Evolutionary conservation across 2,888 invertebrate genomes (phyloP), one percentile per base, ranked within the genome.

Genomic region (Agonopterix subpropinquella): DNA sequence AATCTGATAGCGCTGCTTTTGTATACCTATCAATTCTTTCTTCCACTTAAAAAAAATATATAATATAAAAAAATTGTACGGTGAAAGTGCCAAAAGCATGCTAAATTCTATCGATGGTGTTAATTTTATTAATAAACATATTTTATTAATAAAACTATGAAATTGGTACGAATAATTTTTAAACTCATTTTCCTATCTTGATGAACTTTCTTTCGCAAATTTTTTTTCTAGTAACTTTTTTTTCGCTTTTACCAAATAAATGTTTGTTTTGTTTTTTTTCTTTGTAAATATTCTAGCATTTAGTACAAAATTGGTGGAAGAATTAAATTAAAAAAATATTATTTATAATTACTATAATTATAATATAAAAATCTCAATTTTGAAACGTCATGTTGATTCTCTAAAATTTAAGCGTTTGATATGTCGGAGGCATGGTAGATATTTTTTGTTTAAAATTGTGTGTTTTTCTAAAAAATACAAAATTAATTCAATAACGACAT

Each of bases 241-340:
- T 64, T 56, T 70, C 77, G 82, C 81, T 83, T 84, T 81, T 80
- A 84, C 86, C 85, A 86, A 86, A 85, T 82, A 82, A 75, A 61
- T 56, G 57, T 60, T 64, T 62, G 62, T 65, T 64, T 70, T 65
- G 53, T 74, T 53, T 58, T 73, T 64, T 67, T 75, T 76, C 68
- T 66, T 56, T 85, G 83, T 86, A 83, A 77, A 84, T 84, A 85
- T 68, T 71, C 62, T 65, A 84, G 83, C 68, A 71, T 78, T 84
- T 86, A 85, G 86, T 86, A 83, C 84, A 87, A 86, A 66, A 73
- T 77, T 73, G 82, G 82, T 85, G 80, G 77, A 82, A 79, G 81
- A 73, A 66, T 61, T 62, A 28, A 28, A 28, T 28, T 5, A 62
- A 58, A 61, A 53, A 59, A 57, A 60, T 59, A 68, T 64, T 68